Percentiles rank a stretch among this genome's conserved stretches.
Evolutionary conservation across 2,113 vertebrate genomes (phyloP).

Genomic region (Promerops cafer): DNA sequence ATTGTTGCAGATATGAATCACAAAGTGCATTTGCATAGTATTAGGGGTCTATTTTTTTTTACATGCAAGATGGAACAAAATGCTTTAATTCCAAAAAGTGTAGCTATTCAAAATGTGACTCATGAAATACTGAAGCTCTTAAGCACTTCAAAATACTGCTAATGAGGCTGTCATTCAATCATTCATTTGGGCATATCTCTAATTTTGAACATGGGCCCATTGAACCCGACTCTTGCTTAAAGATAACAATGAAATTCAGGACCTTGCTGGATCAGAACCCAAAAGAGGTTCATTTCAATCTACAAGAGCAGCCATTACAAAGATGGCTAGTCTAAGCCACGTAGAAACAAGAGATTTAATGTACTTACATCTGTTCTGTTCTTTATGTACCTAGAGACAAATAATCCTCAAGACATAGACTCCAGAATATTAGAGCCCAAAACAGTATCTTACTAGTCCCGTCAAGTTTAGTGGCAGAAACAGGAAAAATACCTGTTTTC

Average conservation of each 20-base stretch:
- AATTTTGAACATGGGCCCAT: neutral
- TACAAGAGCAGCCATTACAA: neutral
- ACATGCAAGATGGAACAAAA: neutral
- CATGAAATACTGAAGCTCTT: neutral
- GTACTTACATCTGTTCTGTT: neutral
- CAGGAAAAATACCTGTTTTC: neutral
- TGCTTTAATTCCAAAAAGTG: neutral
- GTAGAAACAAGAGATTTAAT: neutral
- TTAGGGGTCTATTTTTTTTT: neutral
- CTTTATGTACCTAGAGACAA: neutral
- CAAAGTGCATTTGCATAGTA: neutral
- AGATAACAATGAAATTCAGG: neutral
- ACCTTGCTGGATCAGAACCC: neutral
- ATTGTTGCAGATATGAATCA: neutral
- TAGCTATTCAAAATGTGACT: neutral
- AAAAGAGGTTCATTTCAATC: neutral
- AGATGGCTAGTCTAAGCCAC: neutral
- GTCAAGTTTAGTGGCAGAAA: neutral
- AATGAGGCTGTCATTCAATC: neutral
- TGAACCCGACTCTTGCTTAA: neutral
- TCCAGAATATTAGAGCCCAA: neutral
- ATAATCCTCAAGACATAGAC: neutral
- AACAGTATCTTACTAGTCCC: neutral
- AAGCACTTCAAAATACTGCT: neutral
- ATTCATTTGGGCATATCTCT: neutral